These are phyloP conservation scores for Picus viridis DNA, from an alignment of 2,797 vertebrate genomes.

Conservation along the genomic window DNA sequence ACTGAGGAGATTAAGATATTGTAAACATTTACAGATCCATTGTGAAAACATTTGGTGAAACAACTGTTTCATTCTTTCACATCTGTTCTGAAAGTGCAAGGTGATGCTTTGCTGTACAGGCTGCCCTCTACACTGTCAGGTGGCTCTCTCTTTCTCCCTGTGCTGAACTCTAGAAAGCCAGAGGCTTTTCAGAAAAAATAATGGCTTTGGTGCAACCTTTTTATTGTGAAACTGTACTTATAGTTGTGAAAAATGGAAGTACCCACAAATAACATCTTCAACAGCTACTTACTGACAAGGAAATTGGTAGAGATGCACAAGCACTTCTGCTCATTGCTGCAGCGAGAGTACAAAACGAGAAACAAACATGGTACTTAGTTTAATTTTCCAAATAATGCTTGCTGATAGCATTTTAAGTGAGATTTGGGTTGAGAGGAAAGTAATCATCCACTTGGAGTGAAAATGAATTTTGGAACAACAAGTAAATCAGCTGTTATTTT, in stretches of 20 bases:
- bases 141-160: neutral
- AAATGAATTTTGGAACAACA: neutral
- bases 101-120: neutral
- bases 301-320: neutral
- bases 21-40: neutral
- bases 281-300: neutral
- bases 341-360: neutral
- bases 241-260: neutral
- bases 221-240: neutral
- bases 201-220: rapidly evolving
- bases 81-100: neutral
- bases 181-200: neutral
- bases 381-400: neutral
- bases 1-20: neutral
- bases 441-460: neutral
- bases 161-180: neutral
- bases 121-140: rapidly evolving
- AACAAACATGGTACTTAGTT: neutral
- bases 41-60: neutral
- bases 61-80: neutral
- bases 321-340: neutral
- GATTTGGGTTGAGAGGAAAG: neutral
- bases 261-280: neutral
- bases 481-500: neutral
- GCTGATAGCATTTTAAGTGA: neutral